Evolutionary conservation across 2,888 invertebrate species (phyloP).

Genomic region (Folsomia manolachei): DNA sequence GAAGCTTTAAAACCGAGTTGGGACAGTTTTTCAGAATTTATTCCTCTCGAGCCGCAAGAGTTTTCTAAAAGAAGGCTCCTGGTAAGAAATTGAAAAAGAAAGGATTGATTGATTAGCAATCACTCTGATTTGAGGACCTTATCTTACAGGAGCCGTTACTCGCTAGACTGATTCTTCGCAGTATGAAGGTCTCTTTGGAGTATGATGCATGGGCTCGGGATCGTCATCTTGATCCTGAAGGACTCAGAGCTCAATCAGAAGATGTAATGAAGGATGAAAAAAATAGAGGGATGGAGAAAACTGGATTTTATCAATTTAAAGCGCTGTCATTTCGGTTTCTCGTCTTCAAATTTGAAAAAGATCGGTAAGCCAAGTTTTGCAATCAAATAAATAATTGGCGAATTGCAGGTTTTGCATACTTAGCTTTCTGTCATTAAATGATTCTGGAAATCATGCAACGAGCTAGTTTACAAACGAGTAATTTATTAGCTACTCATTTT

Average conservation of each 20-base stretch:
- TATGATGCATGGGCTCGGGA: conserved; percentile 21
- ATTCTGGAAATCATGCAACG: no score
- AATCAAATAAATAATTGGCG: not conserved
- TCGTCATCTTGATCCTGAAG: conserved; percentile 19
- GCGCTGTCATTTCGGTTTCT: not conserved
- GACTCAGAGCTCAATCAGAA: not conserved
- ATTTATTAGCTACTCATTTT: no score
- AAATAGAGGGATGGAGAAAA: no score
- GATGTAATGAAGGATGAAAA: conserved; percentile 10
- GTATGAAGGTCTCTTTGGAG: conserved; percentile 47
- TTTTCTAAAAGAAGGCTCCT: not conserved
- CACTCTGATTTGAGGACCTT: not conserved
- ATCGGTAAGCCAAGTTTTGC: not conserved
- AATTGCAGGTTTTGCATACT: no score
- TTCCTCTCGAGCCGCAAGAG: not conserved
- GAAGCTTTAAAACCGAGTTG: not conserved
- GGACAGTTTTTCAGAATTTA: not conserved
- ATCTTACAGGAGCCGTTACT: conserved; percentile 46
- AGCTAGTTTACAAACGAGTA: no score
- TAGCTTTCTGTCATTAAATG: no score
- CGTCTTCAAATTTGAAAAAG: conserved; percentile 1
- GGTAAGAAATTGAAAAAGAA: not conserved
- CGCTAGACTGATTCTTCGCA: conserved; percentile 48
- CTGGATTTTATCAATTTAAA: not conserved
- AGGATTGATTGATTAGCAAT: no score